Evolutionary conservation across 1,140 invertebrate genomes (phyloP), one percentile per base, ranked within the genome.

Genomic region (Aphis craccivora): DNA sequence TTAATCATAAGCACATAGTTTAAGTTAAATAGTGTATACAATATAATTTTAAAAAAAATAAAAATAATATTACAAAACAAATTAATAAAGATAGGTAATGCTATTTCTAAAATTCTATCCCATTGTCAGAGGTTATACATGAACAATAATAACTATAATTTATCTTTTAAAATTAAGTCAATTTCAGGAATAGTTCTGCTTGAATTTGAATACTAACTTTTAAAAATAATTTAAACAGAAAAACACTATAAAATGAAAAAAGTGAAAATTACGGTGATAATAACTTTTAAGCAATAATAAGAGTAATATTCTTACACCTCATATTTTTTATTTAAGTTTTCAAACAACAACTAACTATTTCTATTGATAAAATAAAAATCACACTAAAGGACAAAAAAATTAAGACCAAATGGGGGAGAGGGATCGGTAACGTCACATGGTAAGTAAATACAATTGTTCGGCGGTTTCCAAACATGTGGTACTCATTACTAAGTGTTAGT

Each of bases 351-450:
- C 37, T 40, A n/a, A 45, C 25, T 45, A 6, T 45, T 87, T 51
- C 86, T 22, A 87, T 87, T n/a, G 43, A 48, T 87, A n/a, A 87
- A 45, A 48, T 87, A 87, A 35, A 48, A 87, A 83, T 23, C n/a
- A 8, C 6, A 37, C 76, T 37, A 37, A 51, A 48, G 1, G 5
- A 30, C 18, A 20, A 18, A 7, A n/a, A 14, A 9, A 51, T 6
- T 1, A 20, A 86, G 30, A 87, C 43, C 25, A 87, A 14, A 30
- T n/a, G 25, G 22, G 20, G 35, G 43, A 48, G 1, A 0, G 18
- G 14, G 48, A 87, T 87, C 20, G 6, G 45, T 25, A 87, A n/a
- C 45, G 86, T 87, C 86, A 87, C 45, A 20, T 43, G 22, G 83
- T 87, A 87, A 51, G 51, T 87, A 48, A 40, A 45, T 51, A 6